A percentile compares a stretch with the other conserved stretches of the same genome.
Evolutionary conservation across 1,140 invertebrate species (phyloP).

Genomic region (Oscheius sp.): DNA sequence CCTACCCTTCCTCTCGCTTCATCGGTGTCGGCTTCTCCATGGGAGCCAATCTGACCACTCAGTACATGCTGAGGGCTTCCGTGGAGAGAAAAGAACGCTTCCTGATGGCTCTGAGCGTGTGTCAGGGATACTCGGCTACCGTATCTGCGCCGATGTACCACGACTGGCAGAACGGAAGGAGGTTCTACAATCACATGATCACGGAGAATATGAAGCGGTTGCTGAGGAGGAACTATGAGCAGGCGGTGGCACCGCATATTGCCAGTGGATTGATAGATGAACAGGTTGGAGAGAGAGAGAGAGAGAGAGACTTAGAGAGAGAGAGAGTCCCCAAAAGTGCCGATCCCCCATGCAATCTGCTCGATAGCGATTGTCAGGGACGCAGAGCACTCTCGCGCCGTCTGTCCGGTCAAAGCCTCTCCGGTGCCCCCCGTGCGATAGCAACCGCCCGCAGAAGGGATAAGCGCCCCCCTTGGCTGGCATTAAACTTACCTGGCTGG

Average conservation of each 20-base stretch:
- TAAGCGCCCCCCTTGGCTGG: too few species aligned
- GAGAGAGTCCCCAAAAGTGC: background rate
- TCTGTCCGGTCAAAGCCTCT: too few species aligned
- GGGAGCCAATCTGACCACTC: constrained; percentile 64
- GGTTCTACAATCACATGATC: constrained; percentile 82
- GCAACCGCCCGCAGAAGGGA: too few species aligned
- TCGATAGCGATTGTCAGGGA: background rate
- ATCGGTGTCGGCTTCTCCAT: constrained; percentile 84
- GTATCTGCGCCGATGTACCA: constrained; percentile 76
- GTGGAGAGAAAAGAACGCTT: constrained; percentile 62
- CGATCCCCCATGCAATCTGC: background rate
- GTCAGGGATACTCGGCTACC: constrained; percentile 81
- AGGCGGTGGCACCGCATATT: constrained; percentile 74
- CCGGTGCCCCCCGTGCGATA: too few species aligned
- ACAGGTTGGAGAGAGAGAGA: constrained; percentile 64
- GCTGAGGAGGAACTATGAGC: constrained; percentile 75
- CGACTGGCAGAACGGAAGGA: constrained; percentile 81
- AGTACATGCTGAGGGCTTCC: constrained; percentile 25
- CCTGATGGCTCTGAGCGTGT: constrained; percentile 81
- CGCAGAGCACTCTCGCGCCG: too few species aligned
- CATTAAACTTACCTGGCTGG: too few species aligned
- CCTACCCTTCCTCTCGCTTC: constrained; percentile 74
- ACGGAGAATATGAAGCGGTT: constrained; percentile 83
- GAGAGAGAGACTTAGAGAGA: too few species aligned
- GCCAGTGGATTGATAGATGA: constrained; percentile 65